Evolutionary conservation across 2,113 vertebrate genomes (phyloP).

Genomic region (Hippocampus guttulatus): DNA sequence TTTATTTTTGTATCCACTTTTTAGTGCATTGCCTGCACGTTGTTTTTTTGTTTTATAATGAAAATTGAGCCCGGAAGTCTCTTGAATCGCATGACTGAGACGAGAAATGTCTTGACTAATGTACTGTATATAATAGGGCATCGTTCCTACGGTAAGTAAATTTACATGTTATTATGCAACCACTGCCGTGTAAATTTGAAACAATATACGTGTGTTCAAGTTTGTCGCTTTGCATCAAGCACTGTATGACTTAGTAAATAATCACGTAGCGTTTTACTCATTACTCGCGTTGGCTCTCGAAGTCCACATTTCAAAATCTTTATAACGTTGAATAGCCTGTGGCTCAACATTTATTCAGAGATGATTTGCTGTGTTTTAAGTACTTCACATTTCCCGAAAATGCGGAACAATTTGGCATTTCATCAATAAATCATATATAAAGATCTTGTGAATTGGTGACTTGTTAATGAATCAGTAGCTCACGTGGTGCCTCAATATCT

Average conservation of each 20-base stretch:
- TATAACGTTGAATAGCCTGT: background rate
- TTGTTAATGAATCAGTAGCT: background rate
- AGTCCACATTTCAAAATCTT: background rate
- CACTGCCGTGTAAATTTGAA: background rate
- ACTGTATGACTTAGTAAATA: background rate
- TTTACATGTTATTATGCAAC: background rate
- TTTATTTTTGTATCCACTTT: background rate
- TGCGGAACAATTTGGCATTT: background rate
- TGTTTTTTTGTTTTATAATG: constrained; percentile 6
- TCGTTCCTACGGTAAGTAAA: background rate
- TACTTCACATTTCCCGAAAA: background rate
- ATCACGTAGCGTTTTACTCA: background rate
- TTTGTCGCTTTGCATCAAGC: background rate
- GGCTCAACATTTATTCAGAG: background rate
- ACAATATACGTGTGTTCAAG: background rate
- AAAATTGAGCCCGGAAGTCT: background rate
- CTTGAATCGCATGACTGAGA: background rate
- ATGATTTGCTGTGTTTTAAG: background rate
- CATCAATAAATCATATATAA: background rate
- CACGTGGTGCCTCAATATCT: background rate
- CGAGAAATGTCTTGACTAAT: background rate
- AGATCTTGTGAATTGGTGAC: background rate
- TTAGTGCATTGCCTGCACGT: background rate
- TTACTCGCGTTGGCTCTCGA: background rate
- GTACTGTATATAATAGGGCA: background rate